Percentiles rank a stretch among this genome's conserved stretches.
Evolutionary conservation across 2,113 vertebrate genomes (phyloP).

Genomic region (Burhinus oedicnemus): DNA sequence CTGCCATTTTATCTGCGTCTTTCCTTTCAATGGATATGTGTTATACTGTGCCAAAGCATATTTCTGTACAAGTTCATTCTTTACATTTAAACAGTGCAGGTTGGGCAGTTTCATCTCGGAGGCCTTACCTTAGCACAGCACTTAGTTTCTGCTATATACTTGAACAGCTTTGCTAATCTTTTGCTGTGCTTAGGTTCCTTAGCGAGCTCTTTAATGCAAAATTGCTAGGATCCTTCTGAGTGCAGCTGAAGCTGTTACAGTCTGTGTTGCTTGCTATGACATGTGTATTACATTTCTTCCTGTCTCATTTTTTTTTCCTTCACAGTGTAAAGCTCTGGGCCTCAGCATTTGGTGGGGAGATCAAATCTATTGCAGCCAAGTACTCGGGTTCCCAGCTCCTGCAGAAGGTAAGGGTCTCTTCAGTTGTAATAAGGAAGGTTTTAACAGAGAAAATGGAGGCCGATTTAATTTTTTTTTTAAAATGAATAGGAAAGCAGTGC

Average conservation of each 20-base stretch:
- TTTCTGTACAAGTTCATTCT: not conserved
- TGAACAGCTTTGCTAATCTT: not conserved
- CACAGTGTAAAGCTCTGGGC: constrained; percentile 97
- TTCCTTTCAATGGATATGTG: not conserved
- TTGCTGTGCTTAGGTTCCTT: constrained; percentile 32
- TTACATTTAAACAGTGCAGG: not conserved
- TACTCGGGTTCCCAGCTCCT: constrained; percentile 98
- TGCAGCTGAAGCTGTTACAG: constrained; percentile 37
- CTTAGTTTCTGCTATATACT: not conserved
- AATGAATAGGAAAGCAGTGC: constrained; percentile 58
- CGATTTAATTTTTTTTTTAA: constrained; percentile 71
- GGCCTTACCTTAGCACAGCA: constrained; percentile 22
- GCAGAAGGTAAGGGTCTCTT: constrained; percentile 91
- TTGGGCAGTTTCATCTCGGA: not conserved
- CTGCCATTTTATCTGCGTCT: not conserved
- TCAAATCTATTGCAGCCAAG: constrained; percentile 98
- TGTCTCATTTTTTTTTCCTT: not conserved
- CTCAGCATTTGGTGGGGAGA: constrained; percentile 98
- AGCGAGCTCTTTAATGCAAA: constrained; percentile 39
- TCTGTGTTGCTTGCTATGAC: constrained; percentile 56
- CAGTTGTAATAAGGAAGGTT: constrained; percentile 10
- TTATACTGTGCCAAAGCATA: not conserved
- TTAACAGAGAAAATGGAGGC: constrained; percentile 76
- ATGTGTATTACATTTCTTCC: constrained; percentile 65
- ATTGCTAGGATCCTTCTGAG: not conserved